Conservation (phyloP, 2,888 invertebrate species). For the Tipula unca region DNA sequence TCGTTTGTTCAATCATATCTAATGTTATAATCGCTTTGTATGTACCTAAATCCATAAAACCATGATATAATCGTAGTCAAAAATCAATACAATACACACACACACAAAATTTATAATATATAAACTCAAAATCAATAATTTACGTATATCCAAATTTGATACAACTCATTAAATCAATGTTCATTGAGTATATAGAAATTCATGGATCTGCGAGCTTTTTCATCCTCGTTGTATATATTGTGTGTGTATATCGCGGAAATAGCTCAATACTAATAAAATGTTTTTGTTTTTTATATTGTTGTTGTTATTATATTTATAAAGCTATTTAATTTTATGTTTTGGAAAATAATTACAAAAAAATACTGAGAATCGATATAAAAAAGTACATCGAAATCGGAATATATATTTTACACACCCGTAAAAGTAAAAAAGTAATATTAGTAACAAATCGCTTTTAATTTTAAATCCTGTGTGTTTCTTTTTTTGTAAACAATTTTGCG, state of each 20-base stretch:
- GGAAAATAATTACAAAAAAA: not conserved
- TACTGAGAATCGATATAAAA: not conserved
- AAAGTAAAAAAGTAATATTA: not conserved
- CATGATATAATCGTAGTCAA: no score
- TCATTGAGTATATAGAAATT: not conserved
- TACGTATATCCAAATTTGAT: not conserved
- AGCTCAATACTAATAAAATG: not conserved
- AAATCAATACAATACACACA: no score
- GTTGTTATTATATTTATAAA: not conserved
- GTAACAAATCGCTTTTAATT: not conserved
- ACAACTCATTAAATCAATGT: not conserved
- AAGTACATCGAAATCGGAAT: not conserved
- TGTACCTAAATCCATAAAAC: no score
- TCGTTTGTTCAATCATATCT: no score
- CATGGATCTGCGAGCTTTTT: not conserved
- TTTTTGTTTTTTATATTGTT: not conserved
- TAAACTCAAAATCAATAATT: not conserved
- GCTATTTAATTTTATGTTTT: not conserved
- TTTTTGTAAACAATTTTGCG: not conserved
- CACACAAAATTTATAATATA: no score
- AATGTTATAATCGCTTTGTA: no score
- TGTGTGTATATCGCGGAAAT: not conserved
- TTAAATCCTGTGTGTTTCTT: not conserved
- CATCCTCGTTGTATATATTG: not conserved
- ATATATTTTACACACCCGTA: no score